Conservation (phyloP, 2,888 invertebrate species). For the Gibbula magus region DNA sequence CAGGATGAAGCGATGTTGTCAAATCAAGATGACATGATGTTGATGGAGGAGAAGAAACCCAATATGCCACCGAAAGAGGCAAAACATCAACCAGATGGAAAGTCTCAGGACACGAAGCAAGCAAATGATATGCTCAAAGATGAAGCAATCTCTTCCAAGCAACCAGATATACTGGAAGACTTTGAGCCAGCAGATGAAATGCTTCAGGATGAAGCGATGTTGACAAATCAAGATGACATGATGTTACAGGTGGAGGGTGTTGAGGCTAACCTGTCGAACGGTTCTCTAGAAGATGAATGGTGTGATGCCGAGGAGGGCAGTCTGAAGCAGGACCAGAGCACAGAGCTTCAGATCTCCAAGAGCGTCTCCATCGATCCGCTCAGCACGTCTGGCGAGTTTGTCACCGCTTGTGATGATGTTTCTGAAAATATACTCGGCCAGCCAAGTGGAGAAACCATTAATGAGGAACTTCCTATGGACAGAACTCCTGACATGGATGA, state of each 20-base stretch:
- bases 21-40: background rate
- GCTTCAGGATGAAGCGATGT: too few relatives aligned
- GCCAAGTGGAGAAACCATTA: background rate
- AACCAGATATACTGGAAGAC: too few relatives aligned
- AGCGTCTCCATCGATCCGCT: background rate
- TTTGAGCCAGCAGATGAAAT: too few relatives aligned
- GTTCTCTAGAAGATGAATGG: background rate
- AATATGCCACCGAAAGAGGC: too few relatives aligned
- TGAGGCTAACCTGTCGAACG: background rate
- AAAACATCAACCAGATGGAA: too few relatives aligned
- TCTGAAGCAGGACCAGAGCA: background rate
- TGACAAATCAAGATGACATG: background rate
- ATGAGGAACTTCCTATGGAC: background rate
- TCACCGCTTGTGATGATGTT: slow-evolving; percentile 3
- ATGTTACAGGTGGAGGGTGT: background rate
- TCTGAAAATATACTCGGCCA: slow-evolving; percentile 6
- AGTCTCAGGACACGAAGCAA: too few relatives aligned
- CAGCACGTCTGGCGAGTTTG: background rate
- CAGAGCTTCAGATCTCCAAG: background rate
- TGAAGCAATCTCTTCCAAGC: too few relatives aligned
- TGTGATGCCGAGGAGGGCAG: slow-evolving; percentile 1
- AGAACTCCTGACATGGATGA: background rate
- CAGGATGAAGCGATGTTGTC: too few relatives aligned
- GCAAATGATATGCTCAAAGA: too few relatives aligned
- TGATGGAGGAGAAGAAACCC: background rate